These are phyloP conservation scores for Pterocles orientalis DNA, from an alignment of 2,113 vertebrate species.

Conservation along the genomic window DNA sequence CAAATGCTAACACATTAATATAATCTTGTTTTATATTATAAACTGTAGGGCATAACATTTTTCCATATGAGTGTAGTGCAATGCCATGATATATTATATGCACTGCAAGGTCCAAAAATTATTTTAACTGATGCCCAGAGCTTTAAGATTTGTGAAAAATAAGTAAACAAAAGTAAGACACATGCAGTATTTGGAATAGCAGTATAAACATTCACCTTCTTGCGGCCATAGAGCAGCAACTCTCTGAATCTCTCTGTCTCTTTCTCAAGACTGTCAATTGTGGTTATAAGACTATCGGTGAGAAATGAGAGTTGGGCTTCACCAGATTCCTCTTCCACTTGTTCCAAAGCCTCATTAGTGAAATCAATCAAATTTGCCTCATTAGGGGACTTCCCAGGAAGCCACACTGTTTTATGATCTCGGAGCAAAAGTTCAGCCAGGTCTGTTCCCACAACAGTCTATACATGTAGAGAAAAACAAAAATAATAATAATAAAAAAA, in stretches of 20 bases:
- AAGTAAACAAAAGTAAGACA: neutral
- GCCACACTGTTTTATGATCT: slow-evolving; percentile 94
- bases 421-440: slow-evolving; percentile 91
- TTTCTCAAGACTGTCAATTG: slow-evolving; percentile 80
- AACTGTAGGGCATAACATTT: neutral
- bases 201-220: slow-evolving; percentile 80
- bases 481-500: neutral
- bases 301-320: slow-evolving; percentile 91
- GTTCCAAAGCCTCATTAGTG: slow-evolving; percentile 88
- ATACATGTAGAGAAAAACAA: neutral
- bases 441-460: slow-evolving; percentile 98
- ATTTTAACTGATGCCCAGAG: neutral
- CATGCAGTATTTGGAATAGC: neutral
- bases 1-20: neutral
- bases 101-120: neutral
- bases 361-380: slow-evolving; percentile 98
- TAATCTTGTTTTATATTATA: neutral
- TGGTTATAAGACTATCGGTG: slow-evolving; percentile 81
- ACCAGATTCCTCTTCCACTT: slow-evolving; percentile 86
- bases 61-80: neutral
- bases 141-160: neutral
- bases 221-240: slow-evolving; percentile 92
- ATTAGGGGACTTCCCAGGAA: slow-evolving; percentile 95
- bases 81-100: neutral
- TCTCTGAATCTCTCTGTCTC: slow-evolving; percentile 96